Evolutionary conservation across 2,888 invertebrate genomes (phyloP).

Genomic region (Tiphia femorata): DNA sequence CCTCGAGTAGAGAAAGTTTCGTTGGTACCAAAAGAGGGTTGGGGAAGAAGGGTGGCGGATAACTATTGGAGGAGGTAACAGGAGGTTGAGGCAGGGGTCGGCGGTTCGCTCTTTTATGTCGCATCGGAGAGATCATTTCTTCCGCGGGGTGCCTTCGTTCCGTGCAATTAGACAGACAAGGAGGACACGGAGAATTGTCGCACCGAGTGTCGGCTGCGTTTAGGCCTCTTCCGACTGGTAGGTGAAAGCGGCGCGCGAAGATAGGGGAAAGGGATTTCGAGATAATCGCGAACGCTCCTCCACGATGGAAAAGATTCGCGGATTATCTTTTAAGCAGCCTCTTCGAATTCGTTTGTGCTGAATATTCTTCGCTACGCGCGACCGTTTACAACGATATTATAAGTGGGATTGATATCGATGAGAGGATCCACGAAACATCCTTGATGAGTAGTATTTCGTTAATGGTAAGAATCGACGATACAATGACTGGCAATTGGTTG

Average conservation of each 20-base stretch:
- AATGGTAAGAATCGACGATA: no score
- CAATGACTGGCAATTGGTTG: no score
- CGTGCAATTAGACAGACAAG: slow-evolving; percentile 52
- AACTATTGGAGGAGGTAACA: slow-evolving; percentile 13
- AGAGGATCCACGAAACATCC: no score
- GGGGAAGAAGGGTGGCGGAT: neutral
- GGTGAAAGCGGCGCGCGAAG: neutral
- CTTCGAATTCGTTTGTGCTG: no score
- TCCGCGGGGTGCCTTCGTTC: slow-evolving; percentile 48
- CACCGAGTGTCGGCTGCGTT: no score
- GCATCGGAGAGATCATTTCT: slow-evolving; percentile 42
- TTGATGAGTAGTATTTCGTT: no score
- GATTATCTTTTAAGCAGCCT: no score
- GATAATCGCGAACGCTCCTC: no score
- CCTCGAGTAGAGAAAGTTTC: slow-evolving; percentile 12
- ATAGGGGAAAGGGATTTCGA: neutral
- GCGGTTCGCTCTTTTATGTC: slow-evolving; percentile 22
- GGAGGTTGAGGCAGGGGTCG: slow-evolving; percentile 11
- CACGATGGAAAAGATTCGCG: no score
- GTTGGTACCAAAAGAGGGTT: neutral
- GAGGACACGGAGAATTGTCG: slow-evolving; percentile 13
- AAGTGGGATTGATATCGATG: no score
- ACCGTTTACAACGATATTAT: no score
- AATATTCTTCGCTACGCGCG: no score
- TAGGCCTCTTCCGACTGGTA: neutral